Evolutionary conservation across 2,113 vertebrate genomes (phyloP).

Genomic region (Otus sunia): DNA sequence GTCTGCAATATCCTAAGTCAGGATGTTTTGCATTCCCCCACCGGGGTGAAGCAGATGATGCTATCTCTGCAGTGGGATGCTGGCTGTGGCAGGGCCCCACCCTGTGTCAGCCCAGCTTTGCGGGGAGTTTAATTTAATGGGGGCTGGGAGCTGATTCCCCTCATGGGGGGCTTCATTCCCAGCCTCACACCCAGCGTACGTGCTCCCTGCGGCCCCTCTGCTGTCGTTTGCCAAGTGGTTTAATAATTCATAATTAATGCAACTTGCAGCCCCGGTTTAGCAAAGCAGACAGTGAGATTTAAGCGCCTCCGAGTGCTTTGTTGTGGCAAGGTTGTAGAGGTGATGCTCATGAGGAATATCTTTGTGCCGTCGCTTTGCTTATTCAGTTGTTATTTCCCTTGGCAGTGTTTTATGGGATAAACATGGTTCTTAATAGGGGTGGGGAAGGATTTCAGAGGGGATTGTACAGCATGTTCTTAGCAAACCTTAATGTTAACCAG

Average conservation of each 20-base stretch:
- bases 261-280: neutral
- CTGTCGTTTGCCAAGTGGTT: neutral
- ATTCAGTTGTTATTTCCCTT: neutral
- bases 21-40: neutral
- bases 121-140: neutral
- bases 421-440: neutral
- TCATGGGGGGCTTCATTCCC: neutral
- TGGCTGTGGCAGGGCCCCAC: neutral
- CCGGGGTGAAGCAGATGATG: neutral
- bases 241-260: constrained; percentile 27
- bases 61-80: neutral
- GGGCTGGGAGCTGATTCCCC: neutral
- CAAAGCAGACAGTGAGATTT: neutral
- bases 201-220: neutral
- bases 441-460: neutral
- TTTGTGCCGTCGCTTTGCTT: neutral
- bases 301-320: neutral
- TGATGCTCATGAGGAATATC: neutral
- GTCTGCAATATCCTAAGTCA: neutral
- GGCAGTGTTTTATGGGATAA: neutral
- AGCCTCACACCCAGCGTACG: neutral
- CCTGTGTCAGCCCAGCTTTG: neutral
- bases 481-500: neutral
- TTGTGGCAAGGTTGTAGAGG: neutral
- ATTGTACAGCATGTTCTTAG: neutral